Conservation (phyloP, 2,113 vertebrate genomes). For the Psilopsiagon aurifrons region DNA sequence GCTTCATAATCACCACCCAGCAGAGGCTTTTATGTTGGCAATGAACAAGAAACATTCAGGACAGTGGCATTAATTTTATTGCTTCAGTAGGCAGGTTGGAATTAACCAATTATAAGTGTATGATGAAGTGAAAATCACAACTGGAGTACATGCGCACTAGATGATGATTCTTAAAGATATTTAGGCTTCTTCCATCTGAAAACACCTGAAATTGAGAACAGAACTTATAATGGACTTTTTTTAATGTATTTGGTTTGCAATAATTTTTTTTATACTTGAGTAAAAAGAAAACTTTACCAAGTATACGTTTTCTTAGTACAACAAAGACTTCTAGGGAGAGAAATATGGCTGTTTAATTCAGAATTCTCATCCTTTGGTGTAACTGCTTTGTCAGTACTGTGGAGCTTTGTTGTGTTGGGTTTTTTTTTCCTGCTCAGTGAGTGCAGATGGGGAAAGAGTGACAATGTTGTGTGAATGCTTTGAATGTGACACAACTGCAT, state of each 20-base stretch:
- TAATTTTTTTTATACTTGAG: not conserved
- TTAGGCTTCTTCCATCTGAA: not conserved
- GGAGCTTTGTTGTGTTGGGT: not conserved
- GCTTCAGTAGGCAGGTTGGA: not conserved
- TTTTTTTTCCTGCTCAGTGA: not conserved
- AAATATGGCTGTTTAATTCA: not conserved
- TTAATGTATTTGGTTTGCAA: not conserved
- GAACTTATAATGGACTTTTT: accelerated
- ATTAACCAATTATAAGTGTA: not conserved
- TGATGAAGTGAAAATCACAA: not conserved
- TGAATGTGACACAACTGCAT: not conserved
- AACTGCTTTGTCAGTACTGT: not conserved
- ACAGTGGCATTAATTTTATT: not conserved
- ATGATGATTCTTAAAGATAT: not conserved
- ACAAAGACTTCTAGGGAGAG: not conserved
- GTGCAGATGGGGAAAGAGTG: not conserved
- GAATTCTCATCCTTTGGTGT: not conserved
- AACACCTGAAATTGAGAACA: not conserved
- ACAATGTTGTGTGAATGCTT: not conserved
- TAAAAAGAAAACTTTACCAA: not conserved
- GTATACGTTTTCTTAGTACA: not conserved
- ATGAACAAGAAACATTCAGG: not conserved
- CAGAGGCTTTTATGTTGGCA: not conserved
- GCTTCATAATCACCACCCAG: not conserved
- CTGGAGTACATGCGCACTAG: not conserved